A percentile compares a stretch with the other conserved stretches of the same genome.
Conservation (phyloP, 2,797 vertebrate genomes). For the Alectoris magna region DNA sequence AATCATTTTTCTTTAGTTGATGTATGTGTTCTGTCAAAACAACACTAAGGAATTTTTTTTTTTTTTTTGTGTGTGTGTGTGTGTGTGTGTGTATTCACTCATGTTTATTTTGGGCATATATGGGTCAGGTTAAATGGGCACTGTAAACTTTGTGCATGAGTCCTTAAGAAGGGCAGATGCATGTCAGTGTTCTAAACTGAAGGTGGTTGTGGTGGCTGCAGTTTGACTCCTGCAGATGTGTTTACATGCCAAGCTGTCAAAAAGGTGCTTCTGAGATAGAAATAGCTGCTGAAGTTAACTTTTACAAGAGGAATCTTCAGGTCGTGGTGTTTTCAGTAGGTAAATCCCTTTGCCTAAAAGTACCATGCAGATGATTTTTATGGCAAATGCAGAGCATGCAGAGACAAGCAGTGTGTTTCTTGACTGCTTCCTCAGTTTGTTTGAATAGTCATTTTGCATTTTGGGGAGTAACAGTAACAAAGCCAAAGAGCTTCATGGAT, state of each 20-base stretch:
- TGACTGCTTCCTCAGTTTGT: not conserved
- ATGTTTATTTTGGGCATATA: not conserved
- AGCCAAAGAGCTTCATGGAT: not conserved
- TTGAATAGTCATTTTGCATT: not conserved
- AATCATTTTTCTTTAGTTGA: not conserved
- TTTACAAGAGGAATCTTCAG: not conserved
- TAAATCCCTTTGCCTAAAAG: not conserved
- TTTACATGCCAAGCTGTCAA: not conserved
- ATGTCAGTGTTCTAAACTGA: rapidly evolving
- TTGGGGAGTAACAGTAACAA: not conserved
- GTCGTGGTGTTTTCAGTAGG: not conserved
- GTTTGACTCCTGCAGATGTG: not conserved
- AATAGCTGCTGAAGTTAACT: not conserved
- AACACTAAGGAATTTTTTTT: not conserved
- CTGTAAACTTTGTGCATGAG: not conserved
- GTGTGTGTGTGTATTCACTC: not conserved
- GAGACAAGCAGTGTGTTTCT: not conserved
- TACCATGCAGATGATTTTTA: not conserved
- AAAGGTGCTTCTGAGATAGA: not conserved
- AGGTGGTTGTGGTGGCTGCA: not conserved
- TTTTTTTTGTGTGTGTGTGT: no score
- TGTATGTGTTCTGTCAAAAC: not conserved
- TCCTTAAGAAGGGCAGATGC: not conserved
- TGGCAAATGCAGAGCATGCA: not conserved
- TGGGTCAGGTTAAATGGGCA: not conserved